Evolutionary conservation across 2,797 vertebrate genomes (phyloP), one percentile per base, ranked within the genome.

Genomic region (Xyrichtys novacula): DNA sequence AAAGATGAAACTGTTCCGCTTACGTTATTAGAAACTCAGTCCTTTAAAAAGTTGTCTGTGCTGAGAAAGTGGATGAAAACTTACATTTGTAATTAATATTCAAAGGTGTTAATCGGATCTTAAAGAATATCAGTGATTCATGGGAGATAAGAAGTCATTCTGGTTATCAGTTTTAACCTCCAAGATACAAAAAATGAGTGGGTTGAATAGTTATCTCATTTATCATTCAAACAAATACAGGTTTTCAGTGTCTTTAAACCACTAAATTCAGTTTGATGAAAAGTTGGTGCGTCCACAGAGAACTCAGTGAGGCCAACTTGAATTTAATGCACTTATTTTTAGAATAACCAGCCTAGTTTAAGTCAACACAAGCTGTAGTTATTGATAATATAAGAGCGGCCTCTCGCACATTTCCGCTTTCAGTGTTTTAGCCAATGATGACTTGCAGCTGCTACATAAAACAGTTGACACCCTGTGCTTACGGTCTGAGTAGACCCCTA

Each of bases 71-170:
- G 46, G 29, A 53, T 55, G 36, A 28, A 38, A 8, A 34, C 56
- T 71, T 38, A 29, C 36, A 65, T 48, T 50, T 57, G 10, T 36
- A 42, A 58, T 54, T 31, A 5, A 52, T 50, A 20, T 36, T 57
- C 65, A 5, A 20, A 46, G 17, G 32, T 7, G 25, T 1, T n/a
- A 34, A 11, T 34, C 14, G 5, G 23, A 1, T 5, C 15, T 42
- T 10, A 42, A 17, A 42, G 8, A 19, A 42, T 9, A 20, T n/a
- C 7, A 40, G 16, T 40, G 14, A 34, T 34, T n/a, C n/a, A n/a
- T n/a, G n/a, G n/a, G n/a, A n/a, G n/a, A n/a, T n/a, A n/a, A n/a
- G 1, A 12, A 11, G 11, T 34, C 14, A 12, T 34, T 34, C 32
- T 2, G 10, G 7, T 32, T 8, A 10, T 32, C 31, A 8, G 2